These are phyloP conservation scores for Oxycera nigricornis DNA, from an alignment of 2,888 invertebrate species.

Conservation along the genomic window DNA sequence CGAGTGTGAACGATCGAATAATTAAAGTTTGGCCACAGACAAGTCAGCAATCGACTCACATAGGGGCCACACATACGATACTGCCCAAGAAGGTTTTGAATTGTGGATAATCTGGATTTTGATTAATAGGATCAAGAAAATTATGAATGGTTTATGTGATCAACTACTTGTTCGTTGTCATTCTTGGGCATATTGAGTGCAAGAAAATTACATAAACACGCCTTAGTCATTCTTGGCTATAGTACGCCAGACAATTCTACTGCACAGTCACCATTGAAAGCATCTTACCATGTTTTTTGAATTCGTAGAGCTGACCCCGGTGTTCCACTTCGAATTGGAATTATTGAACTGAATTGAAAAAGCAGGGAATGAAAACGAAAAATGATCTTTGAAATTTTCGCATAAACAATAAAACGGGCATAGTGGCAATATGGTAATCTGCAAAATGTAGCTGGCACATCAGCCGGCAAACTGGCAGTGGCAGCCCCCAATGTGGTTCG, in stretches of 20 bases:
- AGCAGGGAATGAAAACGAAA: neutral
- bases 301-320: neutral
- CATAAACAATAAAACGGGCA: neutral
- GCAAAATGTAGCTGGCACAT: neutral
- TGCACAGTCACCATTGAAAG: neutral
- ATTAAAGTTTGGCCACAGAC: neutral
- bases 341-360: constrained; percentile 13
- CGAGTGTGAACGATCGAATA: neutral
- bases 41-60: neutral
- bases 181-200: neutral
- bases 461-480: neutral
- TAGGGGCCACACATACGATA: neutral
- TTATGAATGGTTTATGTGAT: neutral
- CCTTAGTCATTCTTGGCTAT: neutral
- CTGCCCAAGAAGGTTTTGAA: neutral
- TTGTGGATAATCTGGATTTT: neutral
- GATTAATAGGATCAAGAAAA: constrained; percentile 23
- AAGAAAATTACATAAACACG: neutral
- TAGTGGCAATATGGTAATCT: constrained; percentile 21
- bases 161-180: neutral
- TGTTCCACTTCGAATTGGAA: constrained; percentile 22
- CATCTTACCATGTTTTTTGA: neutral
- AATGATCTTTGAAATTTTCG: neutral
- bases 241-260: too few relatives aligned
- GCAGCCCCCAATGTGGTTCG: neutral